Percentiles rank a stretch among this genome's conserved stretches.
Evolutionary conservation across 2,797 vertebrate species (phyloP).

Genomic region (Brachymystax lenok): DNA sequence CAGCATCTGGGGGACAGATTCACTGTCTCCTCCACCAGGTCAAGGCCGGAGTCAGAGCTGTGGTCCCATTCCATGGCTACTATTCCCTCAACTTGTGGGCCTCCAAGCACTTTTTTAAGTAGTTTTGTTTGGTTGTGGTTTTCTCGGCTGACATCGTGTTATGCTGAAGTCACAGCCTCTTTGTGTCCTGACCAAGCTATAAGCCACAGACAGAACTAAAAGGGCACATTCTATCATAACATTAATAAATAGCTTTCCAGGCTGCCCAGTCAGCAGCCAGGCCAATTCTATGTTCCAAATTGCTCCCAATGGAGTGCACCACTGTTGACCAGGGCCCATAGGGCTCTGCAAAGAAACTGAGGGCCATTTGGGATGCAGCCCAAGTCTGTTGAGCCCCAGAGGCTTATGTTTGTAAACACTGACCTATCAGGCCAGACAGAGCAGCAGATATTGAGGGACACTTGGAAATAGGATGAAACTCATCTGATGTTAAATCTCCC

Average conservation of each 20-base stretch:
- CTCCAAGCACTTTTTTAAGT: neutral
- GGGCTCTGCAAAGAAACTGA: too few species aligned
- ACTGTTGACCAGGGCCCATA: too few species aligned
- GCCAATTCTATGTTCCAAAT: neutral
- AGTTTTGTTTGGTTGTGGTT: neutral
- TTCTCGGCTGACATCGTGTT: neutral
- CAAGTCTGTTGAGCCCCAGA: conserved; percentile 38
- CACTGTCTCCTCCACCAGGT: neutral
- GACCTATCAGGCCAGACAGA: conserved; percentile 50
- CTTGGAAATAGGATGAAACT: conserved; percentile 16
- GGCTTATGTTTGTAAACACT: conserved; percentile 39
- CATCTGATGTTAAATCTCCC: conserved; percentile 47
- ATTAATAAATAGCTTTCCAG: neutral
- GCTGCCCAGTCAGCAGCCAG: neutral
- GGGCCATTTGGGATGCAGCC: too few species aligned
- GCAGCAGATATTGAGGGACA: conserved; percentile 57
- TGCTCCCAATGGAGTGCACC: too few species aligned
- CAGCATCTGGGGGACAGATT: neutral
- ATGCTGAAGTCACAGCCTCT: neutral
- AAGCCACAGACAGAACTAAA: neutral
- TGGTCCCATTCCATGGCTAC: neutral
- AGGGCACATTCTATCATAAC: neutral
- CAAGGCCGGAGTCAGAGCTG: neutral
- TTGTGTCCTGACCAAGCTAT: neutral
- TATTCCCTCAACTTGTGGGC: neutral